These are phyloP conservation scores for Semicossyphus pulcher DNA, from an alignment of 2,113 vertebrate species.

Conservation along the genomic window DNA sequence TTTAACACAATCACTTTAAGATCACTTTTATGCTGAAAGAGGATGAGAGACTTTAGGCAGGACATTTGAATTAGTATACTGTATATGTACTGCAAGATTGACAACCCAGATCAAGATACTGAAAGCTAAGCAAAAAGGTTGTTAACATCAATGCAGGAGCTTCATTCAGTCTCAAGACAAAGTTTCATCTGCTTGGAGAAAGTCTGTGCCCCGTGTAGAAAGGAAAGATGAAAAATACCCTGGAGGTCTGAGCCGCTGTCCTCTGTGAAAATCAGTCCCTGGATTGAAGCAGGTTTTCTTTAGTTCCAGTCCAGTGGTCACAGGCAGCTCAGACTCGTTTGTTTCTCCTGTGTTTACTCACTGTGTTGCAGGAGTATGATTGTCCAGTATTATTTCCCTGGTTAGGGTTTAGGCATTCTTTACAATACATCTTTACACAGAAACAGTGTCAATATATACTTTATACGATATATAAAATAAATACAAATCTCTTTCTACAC, in stretches of 20 bases:
- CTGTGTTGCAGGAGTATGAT: constrained; percentile 51
- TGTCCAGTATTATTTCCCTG: constrained; percentile 69
- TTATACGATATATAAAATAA: constrained; percentile 84
- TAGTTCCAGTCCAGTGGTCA: constrained; percentile 48
- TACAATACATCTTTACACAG: constrained; percentile 77
- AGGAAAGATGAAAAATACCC: constrained; percentile 53
- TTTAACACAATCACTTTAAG: constrained; percentile 71
- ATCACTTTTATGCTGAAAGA: constrained; percentile 65
- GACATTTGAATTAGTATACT: constrained; percentile 38
- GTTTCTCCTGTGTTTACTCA: constrained; percentile 32
- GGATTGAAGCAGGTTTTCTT: constrained; percentile 33
- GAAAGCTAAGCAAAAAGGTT: constrained; percentile 67
- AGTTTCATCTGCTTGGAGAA: constrained; percentile 36
- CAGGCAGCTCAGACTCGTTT: constrained; percentile 36
- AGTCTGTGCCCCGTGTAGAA: constrained; percentile 49
- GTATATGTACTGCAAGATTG: constrained; percentile 43
- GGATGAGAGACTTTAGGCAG: constrained; percentile 32
- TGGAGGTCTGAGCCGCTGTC: constrained; percentile 39
- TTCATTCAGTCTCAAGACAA: constrained; percentile 43
- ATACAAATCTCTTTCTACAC: constrained; percentile 81
- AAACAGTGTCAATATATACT: constrained; percentile 78
- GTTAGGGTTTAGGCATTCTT: constrained; percentile 61
- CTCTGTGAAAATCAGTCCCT: constrained; percentile 37
- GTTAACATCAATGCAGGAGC: constrained; percentile 62
- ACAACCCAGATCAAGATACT: constrained; percentile 45